Conservation (phyloP, 2,797 vertebrate species). For the Phoebastria nigripes region DNA sequence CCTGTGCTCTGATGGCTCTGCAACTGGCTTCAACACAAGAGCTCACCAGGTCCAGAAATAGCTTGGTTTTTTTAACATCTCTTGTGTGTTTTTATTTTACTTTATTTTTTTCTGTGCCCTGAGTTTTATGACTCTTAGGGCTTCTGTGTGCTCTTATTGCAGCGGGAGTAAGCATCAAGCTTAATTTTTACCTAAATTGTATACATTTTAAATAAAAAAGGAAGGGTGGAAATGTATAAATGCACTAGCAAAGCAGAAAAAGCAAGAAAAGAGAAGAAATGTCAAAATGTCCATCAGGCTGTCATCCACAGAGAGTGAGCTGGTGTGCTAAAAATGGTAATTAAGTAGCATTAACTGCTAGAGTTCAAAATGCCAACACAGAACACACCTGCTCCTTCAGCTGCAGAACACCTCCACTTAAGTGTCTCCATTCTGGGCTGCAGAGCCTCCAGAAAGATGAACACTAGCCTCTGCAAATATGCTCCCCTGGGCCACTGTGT, state of each 20-base stretch:
- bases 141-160: neutral
- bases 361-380: neutral
- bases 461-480: neutral
- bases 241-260: neutral
- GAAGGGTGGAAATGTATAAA: fast-evolving
- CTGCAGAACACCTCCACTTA: neutral
- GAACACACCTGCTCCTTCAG: neutral
- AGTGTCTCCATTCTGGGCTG: neutral
- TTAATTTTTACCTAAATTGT: neutral
- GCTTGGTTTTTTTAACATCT: neutral
- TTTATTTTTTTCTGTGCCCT: neutral
- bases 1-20: constrained; percentile 57
- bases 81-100: neutral
- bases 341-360: neutral
- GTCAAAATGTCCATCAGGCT: neutral
- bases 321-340: neutral
- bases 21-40: constrained; percentile 36
- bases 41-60: constrained; percentile 46
- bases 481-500: neutral
- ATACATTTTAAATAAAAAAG: neutral
- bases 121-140: neutral
- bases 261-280: neutral
- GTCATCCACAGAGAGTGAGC: neutral
- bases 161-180: neutral
- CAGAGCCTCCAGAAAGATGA: neutral